phyloP scores from a whole-genome alignment of 2,797 vertebrate genomes.

The Antrozous pallidus region DNA sequence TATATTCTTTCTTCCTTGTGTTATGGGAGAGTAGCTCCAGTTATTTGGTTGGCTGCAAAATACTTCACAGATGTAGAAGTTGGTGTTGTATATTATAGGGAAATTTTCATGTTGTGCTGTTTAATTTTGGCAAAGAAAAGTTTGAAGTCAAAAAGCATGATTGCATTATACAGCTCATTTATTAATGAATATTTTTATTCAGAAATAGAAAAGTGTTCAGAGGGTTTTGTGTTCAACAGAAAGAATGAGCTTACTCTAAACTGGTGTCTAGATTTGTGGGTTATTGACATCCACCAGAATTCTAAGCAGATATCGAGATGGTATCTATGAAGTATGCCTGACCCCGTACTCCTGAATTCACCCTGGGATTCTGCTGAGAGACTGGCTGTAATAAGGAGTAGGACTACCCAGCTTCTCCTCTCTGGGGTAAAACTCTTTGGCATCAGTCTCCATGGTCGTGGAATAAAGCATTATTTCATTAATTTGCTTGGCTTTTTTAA shows the following conservation, averaged over 20 bases:
- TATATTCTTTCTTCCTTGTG: slow-evolving; percentile 86
- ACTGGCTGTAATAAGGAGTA: background rate
- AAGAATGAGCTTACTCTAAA: background rate
- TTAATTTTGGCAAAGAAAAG: slow-evolving; percentile 92
- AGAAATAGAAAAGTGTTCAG: slow-evolving; percentile 78
- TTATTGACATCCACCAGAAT: background rate
- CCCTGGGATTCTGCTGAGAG: background rate
- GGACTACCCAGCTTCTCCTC: background rate
- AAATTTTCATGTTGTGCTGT: slow-evolving; percentile 93
- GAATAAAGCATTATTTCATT: background rate
- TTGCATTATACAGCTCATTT: slow-evolving; percentile 93
- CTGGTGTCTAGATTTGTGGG: background rate
- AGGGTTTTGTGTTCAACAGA: background rate
- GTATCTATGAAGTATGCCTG: background rate
- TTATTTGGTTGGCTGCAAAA: slow-evolving; percentile 91
- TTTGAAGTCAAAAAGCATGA: slow-evolving; percentile 96
- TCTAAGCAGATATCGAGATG: background rate
- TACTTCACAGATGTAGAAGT: slow-evolving; percentile 95
- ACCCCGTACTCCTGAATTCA: background rate
- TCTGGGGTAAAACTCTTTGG: background rate
- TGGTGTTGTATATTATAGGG: slow-evolving; percentile 94
- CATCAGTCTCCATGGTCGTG: background rate
- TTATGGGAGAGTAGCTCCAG: slow-evolving; percentile 92
- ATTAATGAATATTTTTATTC: slow-evolving; percentile 92
- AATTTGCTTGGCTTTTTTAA: background rate